A percentile compares a stretch with the other conserved stretches of the same genome.
These are phyloP conservation scores for Cordilura impudica DNA, from an alignment of 2,888 invertebrate species.

Conservation along the genomic window DNA sequence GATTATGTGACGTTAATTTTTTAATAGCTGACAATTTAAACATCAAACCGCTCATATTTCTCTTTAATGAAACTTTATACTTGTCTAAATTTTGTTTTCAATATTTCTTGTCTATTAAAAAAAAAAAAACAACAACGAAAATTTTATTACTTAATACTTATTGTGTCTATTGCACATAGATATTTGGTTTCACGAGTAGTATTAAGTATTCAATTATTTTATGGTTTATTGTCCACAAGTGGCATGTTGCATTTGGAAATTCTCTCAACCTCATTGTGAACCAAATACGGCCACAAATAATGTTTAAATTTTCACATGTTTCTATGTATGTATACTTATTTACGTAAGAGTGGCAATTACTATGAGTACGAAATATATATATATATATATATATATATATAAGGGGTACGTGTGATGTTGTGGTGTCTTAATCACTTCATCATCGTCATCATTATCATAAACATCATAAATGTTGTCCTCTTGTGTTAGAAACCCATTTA, in stretches of 20 bases:
- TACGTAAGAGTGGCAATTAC: conserved; percentile 15
- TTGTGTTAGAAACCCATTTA: conserved; percentile 38
- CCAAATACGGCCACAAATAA: conserved; percentile 32
- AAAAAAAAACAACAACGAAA: conserved; percentile 18
- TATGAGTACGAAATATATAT: too few relatives aligned
- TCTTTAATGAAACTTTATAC: conserved; percentile 47
- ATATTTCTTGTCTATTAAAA: conserved; percentile 1
- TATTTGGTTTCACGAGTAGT: not conserved
- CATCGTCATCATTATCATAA: conserved; percentile 15
- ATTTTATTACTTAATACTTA: conserved; percentile 36
- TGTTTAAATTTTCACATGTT: not conserved
- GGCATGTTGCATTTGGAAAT: conserved; percentile 49
- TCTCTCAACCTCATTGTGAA: conserved; percentile 56
- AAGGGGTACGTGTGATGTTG: not conserved
- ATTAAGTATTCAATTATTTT: conserved; percentile 19
- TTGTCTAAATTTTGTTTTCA: conserved; percentile 4
- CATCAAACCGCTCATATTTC: conserved; percentile 25
- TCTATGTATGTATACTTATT: conserved; percentile 13
- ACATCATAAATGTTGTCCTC: conserved; percentile 38
- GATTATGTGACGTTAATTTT: not conserved
- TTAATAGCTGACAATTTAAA: not conserved
- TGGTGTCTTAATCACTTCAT: conserved; percentile 10
- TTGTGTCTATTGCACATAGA: conserved; percentile 12
- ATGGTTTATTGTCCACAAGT: conserved; percentile 29
- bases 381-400: too few relatives aligned